phyloP scores from a whole-genome alignment of 2,888 invertebrate species.

The Cistogaster globosa region DNA sequence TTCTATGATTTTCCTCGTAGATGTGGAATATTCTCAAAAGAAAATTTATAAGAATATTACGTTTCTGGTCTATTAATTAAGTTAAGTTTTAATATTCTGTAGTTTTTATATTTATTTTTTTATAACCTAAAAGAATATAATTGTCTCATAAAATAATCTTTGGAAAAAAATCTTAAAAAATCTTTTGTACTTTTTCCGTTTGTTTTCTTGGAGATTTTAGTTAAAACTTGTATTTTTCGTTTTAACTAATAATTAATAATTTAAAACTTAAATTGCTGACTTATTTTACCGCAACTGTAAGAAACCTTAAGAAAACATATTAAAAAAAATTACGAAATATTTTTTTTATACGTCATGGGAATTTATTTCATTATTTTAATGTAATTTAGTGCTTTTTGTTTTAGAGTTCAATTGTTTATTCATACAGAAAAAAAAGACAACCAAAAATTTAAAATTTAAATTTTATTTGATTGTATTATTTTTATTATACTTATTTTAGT shows the following conservation, averaged over 20 bases:
- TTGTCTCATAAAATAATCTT: constrained; percentile 65
- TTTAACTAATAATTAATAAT: constrained; percentile 71
- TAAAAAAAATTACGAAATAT: constrained; percentile 63
- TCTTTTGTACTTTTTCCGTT: constrained; percentile 19
- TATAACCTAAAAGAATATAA: constrained; percentile 39
- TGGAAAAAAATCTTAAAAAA: constrained; percentile 67
- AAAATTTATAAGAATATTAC: constrained; percentile 28
- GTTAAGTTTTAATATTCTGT: constrained; percentile 51
- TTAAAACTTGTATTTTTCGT: constrained; percentile 48
- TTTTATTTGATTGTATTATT: constrained; percentile 50
- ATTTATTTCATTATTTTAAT: constrained; percentile 66
- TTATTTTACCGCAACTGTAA: constrained; percentile 59
- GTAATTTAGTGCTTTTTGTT: constrained; percentile 39
- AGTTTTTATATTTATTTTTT: constrained; percentile 22
- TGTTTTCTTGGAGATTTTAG: constrained; percentile 16
- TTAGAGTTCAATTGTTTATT: constrained; percentile 68
- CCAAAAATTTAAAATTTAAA: constrained; percentile 47
- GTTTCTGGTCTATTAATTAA: constrained; percentile 71
- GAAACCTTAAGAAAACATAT: constrained; percentile 36
- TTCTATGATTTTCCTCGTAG: constrained; percentile 14
- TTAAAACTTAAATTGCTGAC: constrained; percentile 71
- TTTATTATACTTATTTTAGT: neutral
- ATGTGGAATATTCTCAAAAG: constrained; percentile 19
- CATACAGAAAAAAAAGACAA: constrained; percentile 41
- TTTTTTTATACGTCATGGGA: constrained; percentile 67